Evolutionary conservation across 2,888 invertebrate genomes (phyloP), one percentile per base, ranked within the genome.

Genomic region (Caenorhabditis uteleia): DNA sequence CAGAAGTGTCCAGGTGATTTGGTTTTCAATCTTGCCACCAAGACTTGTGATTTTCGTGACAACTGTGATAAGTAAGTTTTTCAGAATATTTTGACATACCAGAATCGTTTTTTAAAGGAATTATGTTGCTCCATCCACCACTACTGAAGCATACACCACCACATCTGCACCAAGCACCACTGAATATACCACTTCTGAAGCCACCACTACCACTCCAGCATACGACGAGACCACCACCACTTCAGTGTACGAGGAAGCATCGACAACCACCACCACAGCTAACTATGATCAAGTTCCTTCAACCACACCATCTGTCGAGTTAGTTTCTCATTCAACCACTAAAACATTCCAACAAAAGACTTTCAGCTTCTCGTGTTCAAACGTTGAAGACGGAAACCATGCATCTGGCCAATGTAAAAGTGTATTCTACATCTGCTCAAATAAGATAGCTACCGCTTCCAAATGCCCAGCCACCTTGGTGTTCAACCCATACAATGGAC

Each of bases 401-500:
- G 58, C 74, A 1, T 40, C 48, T 14, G 65, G 51, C 10, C 8
- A 14, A 4, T 74, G 74, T 49, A 34, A 47, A 8, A 43, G 2
- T 26, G 33, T 58, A 10, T 74, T 65, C 53, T 51, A 61, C 55
- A 26, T 26, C 10, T 74, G 74, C 56, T 61, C 56, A 36, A 31
- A 67, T 45, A 39, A 43, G 8, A 26, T 43, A 6, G 7, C 51
- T 26, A 33, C 46, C 1, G 39, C 55, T 36, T 59, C 23, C 16
- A 50, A 31, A 10, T 74, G 74, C 42, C 67, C 67, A 26, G 44
- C n/a, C 16, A 51, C 16, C 10, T 57, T 74, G 7, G 51, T 65
- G 18, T 74, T 46, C 65, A 74, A 71, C 33, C 45, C 65, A n/a
- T 67, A 68, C 46, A 42, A 29, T 10, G 61, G 57, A 42, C 45